Base-by-base conservation (phyloP, 2,797 vertebrate species). In the Sebastes umbrosus region DNA sequence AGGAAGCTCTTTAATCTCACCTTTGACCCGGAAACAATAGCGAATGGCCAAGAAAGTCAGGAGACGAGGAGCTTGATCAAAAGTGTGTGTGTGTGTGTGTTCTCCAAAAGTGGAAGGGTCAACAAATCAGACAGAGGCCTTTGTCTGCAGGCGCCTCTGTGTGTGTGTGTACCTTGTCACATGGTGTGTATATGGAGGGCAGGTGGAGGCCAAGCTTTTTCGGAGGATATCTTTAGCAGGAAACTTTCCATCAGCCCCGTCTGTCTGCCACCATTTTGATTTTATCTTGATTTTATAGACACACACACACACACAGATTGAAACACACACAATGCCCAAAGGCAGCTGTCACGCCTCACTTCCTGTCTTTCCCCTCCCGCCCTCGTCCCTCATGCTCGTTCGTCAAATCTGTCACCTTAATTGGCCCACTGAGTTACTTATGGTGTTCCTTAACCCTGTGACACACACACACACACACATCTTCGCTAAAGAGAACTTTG, bases 401-500 rank as follows among this genome's bases (percentile, higher is more conserved):
- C 80, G 54, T 96, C 94, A 95, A 93, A 88, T 64, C 89, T 94
- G 95, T 95, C 94, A 80, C 89, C 85, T 88, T 95, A 95, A 95
- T 94, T 95, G 94, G 91, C 71, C 88, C 75, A 73, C 90, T 85
- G 84, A 92, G 87, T 92, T 92, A 92, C 91, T 93, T 67, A 72
- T 79, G 27, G 85, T 78, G 73, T 84, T 87, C 73, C 68, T 80
- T 80, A 72, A 84, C 79, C 73, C 77, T 29, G 29, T 46, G 36
- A 43, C 39, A 34, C 50, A 55, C 46, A 29, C 39, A 39, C 36
- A 43, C 64, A 80, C 36, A 36, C 55, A 67, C 25, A 60, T 6
- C 10, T 58, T 63, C 34, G 20, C 52, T 32, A 8, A 25, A 29
- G 20, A 69, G 5, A 63, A 22, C 52, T 75, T n/a, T 34, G 2